These are phyloP conservation scores for Bubo scandiacus DNA, from an alignment of 2,113 vertebrate species.

Conservation along the genomic window DNA sequence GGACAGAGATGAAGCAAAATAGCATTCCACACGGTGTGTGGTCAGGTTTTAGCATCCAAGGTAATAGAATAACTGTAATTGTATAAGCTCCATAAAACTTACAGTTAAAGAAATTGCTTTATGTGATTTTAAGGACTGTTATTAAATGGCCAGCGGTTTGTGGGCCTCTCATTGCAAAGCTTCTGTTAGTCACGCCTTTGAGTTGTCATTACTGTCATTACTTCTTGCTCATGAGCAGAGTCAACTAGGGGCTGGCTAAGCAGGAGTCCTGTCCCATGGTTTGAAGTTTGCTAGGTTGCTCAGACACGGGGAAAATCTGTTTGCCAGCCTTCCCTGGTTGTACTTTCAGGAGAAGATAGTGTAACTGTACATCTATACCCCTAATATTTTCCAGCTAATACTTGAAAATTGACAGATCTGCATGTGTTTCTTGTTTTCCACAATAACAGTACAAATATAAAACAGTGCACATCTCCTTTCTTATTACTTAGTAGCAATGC, in stretches of 20 bases:
- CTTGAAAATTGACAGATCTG: neutral
- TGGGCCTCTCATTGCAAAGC: neutral
- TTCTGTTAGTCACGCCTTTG: neutral
- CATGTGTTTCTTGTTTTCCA: neutral
- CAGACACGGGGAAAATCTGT: neutral
- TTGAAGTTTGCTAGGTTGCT: neutral
- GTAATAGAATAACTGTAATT: slow-evolving; percentile 25
- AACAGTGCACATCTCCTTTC: neutral
- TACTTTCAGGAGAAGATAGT: neutral
- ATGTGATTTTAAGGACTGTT: slow-evolving; percentile 7
- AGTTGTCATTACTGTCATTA: neutral
- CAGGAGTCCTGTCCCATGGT: neutral
- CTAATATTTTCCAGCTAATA: neutral
- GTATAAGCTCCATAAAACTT: slow-evolving; percentile 24
- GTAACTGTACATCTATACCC: neutral
- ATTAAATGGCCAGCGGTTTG: neutral
- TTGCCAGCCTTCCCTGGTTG: neutral
- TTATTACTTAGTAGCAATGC: neutral
- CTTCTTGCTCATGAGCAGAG: neutral
- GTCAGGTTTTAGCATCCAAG: neutral
- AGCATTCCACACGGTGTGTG: slow-evolving; percentile 1
- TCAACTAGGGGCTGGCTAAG: neutral
- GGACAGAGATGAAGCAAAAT: neutral
- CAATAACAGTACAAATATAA: neutral
- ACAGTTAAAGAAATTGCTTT: slow-evolving; percentile 16